Evolutionary conservation across 2,113 vertebrate species (phyloP).

Genomic region (Raphicerus campestris): DNA sequence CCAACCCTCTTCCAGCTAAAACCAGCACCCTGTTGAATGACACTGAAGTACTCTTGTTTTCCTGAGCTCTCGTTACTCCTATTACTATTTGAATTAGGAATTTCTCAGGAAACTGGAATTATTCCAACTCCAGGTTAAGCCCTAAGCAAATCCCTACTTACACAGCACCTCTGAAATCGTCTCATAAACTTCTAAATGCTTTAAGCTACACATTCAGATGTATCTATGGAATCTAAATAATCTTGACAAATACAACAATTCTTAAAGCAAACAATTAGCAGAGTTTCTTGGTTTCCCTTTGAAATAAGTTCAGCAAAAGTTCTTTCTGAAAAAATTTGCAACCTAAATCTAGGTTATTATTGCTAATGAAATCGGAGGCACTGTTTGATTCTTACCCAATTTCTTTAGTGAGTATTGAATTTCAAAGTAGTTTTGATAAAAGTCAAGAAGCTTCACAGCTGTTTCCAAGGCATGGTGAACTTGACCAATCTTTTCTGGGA

Average conservation of each 20-base stretch:
- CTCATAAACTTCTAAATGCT: background rate
- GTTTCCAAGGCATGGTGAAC: conserved; percentile 85
- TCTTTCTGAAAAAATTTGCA: background rate
- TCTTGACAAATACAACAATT: background rate
- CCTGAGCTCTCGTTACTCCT: background rate
- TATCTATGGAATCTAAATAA: background rate
- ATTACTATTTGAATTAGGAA: background rate
- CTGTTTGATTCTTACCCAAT: conserved; percentile 84
- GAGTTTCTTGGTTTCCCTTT: background rate
- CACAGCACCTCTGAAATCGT: background rate
- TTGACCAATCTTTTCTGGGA: conserved; percentile 88
- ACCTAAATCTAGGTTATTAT: background rate
- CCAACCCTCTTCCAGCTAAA: background rate
- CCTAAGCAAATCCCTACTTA: background rate
- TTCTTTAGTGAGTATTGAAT: conserved; percentile 91
- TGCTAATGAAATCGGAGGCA: background rate
- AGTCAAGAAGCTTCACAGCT: conserved; percentile 87
- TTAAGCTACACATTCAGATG: background rate
- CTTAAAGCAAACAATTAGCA: conserved; percentile 18
- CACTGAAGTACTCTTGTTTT: background rate
- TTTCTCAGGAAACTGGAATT: conserved; percentile 4
- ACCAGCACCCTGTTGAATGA: background rate
- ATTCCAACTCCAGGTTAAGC: background rate
- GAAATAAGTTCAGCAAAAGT: background rate
- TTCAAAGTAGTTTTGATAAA: conserved; percentile 90